Percentiles rank a stretch among this genome's conserved stretches.
Evolutionary conservation across 1,140 invertebrate genomes (phyloP).

Genomic region (Drosophila nikananu): DNA sequence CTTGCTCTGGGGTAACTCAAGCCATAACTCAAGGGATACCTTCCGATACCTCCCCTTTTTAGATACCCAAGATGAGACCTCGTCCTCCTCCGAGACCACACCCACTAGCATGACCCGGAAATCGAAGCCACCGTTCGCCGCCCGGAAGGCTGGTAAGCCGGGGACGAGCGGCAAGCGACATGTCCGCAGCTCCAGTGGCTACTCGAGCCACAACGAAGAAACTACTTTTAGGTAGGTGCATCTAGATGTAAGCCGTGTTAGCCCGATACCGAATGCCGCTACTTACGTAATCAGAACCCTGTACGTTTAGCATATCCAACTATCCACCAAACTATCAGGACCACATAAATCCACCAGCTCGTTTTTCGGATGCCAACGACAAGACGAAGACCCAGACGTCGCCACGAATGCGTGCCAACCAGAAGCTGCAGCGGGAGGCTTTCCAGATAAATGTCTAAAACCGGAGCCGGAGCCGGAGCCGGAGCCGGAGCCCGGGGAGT

Average conservation of each 20-base stretch:
- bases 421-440: conserved; percentile 88
- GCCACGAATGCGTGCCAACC: conserved; percentile 85
- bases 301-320: conserved; percentile 89
- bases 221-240: conserved; percentile 90
- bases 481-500: not conserved
- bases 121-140: conserved; percentile 88
- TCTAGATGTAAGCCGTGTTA: conserved; percentile 2
- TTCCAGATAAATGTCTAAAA: conserved; percentile 90
- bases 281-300: conserved; percentile 74
- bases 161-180: conserved; percentile 87
- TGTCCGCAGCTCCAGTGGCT: conserved; percentile 90
- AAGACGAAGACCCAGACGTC: conserved; percentile 85
- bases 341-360: conserved; percentile 90
- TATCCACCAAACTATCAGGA: conserved; percentile 90
- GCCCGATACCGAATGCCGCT: conserved; percentile 33
- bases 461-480: not conserved
- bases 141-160: conserved; percentile 88
- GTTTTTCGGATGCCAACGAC: conserved; percentile 89
- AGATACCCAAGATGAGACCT: conserved; percentile 89
- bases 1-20: too few relatives aligned
- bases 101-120: conserved; percentile 89
- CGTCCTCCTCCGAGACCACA: conserved; percentile 90
- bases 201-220: conserved; percentile 92
- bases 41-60: not conserved
- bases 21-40: not conserved